Conservation (phyloP, 30 jellyfish, hydroid and myxozoan genomes). For the Cassiopea andromeda region DNA sequence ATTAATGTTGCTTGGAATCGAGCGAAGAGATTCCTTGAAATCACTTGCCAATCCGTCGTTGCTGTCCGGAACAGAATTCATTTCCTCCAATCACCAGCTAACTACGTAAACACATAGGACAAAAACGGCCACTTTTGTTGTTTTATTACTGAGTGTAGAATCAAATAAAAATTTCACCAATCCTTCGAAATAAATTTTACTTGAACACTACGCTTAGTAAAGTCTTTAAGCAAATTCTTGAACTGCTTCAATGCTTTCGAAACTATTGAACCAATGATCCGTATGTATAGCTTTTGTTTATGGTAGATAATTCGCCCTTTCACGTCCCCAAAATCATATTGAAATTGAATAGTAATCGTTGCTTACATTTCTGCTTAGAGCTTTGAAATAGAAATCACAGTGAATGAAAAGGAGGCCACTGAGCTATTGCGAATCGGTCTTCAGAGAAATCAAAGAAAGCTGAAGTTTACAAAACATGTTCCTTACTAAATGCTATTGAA, state of each 20-base stretch:
- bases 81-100: not conserved
- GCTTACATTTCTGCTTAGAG: not conserved
- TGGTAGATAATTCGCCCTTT: not conserved
- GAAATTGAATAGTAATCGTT: not conserved
- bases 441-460: not conserved
- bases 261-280: not conserved
- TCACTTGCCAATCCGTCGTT: conserved; percentile 49
- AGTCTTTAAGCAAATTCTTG: not conserved
- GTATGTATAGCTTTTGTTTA: not conserved
- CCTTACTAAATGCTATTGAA: not conserved
- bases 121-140: not conserved
- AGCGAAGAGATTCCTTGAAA: conserved; percentile 3
- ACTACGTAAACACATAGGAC: not conserved
- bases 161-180: not conserved
- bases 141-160: not conserved
- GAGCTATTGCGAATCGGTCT: not conserved
- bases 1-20: conserved; percentile 3
- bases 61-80: not conserved
- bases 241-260: not conserved
- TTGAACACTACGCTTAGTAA: no score
- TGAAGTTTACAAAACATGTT: not conserved
- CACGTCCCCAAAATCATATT: not conserved
- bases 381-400: not conserved
- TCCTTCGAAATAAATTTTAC: not conserved
- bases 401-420: not conserved